Base-by-base conservation (phyloP, 1,140 invertebrate genomes). In the Pseudobourletiella spinata region DNA sequence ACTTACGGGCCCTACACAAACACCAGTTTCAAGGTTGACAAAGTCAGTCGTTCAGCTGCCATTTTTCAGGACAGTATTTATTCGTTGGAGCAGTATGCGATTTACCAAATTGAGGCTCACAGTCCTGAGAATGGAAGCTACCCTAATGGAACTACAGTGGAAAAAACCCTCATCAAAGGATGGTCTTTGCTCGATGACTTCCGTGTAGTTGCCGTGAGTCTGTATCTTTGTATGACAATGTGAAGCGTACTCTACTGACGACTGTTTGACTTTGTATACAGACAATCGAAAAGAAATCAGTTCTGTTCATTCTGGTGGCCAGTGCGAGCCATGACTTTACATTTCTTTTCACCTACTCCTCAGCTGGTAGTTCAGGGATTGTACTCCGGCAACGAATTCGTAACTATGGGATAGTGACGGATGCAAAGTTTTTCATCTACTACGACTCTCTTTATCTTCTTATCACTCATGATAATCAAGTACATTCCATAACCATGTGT, bases 401-500 rank as follows among this genome's bases (percentile, higher is more conserved):
- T 14, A 63, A 63, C 25, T 16, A 48, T 22, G 54, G 26, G 15
- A 51, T 25, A 26, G 61, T 52, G n/a, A 43, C 26, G 2, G 26
- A 25, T 35, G 54, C 54, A 15, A 43, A 57, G 35, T 57, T 63
- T 25, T 63, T 63, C 24, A 22, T 28, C 4, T 48, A 22, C 24
- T 8, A 46, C 8, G n/a, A 32, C 15, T 15, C 32, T 16, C 55
- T 63, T 6, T 57, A 57, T 29, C 6, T 63, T n/a, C 22, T 50
- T 16, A 57, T 57, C 42, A 18, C 18, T 1, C 54, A 63, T 57
- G 61, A 57, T 24, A 57, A 63, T 29, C 25, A 48, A 8, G 24
- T 35, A 6, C 54, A 57, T 29, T 57, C 54, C 8, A 22, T 26
- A 3, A 63, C 61, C 2, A 15, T 57, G 18, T 63, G 52, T 24